Conservation (phyloP, 2,113 vertebrate species). For the Vulpes vulpes region DNA sequence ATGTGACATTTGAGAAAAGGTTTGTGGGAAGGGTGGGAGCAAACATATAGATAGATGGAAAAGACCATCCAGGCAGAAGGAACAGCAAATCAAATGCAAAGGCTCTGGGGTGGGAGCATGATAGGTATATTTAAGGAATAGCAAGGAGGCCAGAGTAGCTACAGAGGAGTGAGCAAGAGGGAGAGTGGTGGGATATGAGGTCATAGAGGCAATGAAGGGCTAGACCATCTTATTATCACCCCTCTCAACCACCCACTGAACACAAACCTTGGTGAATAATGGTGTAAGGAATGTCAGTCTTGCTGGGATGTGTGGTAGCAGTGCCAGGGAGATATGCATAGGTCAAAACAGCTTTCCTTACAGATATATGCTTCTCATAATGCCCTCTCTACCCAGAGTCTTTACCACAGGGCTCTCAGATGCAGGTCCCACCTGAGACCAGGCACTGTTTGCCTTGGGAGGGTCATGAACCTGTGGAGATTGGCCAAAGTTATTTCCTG, state of each 20-base stretch:
- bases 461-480: conserved; percentile 61
- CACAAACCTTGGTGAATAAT: background rate
- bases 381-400: conserved; percentile 17
- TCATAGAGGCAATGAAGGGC: background rate
- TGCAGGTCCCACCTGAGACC: background rate
- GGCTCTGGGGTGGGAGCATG: background rate
- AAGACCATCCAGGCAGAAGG: background rate
- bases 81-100: conserved; percentile 40
- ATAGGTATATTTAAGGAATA: background rate
- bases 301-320: background rate
- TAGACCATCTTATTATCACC: background rate
- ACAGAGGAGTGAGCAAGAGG: background rate
- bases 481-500: conserved; percentile 72
- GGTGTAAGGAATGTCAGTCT: background rate
- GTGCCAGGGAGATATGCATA: background rate
- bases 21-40: background rate
- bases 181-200: background rate
- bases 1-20: background rate
- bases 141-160: background rate
- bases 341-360: background rate
- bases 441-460: conserved; percentile 77
- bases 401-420: conserved; percentile 24
- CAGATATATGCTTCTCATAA: background rate
- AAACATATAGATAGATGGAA: background rate
- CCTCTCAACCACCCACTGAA: background rate